phyloP scores from a whole-genome alignment of 2,797 vertebrate genomes.

The Florisuga fusca region DNA sequence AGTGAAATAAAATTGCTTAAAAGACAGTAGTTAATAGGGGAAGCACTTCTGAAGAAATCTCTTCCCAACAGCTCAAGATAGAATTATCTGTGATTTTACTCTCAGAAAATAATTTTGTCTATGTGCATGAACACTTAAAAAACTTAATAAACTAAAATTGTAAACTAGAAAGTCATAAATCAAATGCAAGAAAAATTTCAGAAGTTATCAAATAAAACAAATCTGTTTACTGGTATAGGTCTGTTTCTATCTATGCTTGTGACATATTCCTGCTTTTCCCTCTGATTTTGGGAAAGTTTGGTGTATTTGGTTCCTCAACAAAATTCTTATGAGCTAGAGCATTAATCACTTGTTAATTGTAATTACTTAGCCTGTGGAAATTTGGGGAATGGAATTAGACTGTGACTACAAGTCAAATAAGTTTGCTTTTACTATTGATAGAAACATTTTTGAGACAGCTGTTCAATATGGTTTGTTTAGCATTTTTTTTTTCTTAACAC shows the following conservation, averaged over 20 bases:
- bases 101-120: background rate
- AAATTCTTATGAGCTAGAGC: constrained; percentile 70
- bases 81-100: background rate
- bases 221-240: background rate
- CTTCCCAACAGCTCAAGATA: background rate
- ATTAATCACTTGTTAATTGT: constrained; percentile 80
- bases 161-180: constrained; percentile 24
- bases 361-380: constrained; percentile 79
- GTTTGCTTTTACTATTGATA: constrained; percentile 78
- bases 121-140: background rate
- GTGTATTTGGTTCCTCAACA: constrained; percentile 23
- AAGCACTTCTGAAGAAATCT: background rate
- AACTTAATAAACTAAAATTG: background rate
- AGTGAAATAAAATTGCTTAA: background rate
- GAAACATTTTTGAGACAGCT: constrained; percentile 79
- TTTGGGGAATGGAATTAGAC: constrained; percentile 77
- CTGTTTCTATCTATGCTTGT: background rate
- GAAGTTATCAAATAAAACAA: background rate
- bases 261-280: background rate
- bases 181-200: background rate
- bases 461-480: constrained; percentile 76
- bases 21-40: background rate
- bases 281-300: background rate
- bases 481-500: constrained; percentile 33
- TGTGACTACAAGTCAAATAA: constrained; percentile 79